Base-by-base conservation (phyloP, 2,888 invertebrate genomes). In the Hirtodrosophila alboralis region DNA sequence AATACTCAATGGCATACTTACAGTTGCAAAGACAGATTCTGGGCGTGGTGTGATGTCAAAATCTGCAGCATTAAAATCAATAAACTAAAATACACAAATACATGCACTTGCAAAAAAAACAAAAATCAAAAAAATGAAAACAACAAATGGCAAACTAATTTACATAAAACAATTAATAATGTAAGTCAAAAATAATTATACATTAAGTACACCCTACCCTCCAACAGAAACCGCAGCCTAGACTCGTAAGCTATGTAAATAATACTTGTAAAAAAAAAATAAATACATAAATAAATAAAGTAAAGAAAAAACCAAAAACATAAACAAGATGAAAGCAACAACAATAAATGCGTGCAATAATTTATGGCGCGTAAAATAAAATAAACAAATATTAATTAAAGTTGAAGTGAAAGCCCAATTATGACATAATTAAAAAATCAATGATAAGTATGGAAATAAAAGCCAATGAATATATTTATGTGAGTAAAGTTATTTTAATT, bases 181-280 rank as follows among this genome's bases (percentile, higher is more conserved):
- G 30, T 84, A 86, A 81, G 84, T 52, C 73, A 71, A 54, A 81
- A 77, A 75, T 59, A 71, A 70, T 83, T 72, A 79, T 63, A 58
- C 44, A 64, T 61, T 83, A 83, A 83, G 81, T 85, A 85, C 84
- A 83, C 76, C 75, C 85, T 85, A 83, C 81, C 81, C 83, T 83
- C 85, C 81, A 83, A 78, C 47, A 23, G 36, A 12, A 61, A 59
- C 73, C 48, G 76, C 85, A 72, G 76, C 79, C 65, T 83, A 83
- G 81, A 48, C 34, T 54, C 30, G 63, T 83, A 83, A 83, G 81
- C 57, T 61, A 69, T 83, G 81, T 83, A 83, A 85, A 83, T 83
- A 83, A 76, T 76, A 76, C 54, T 70, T 85, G 81, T 83, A 83
- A 85, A 81, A 65, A 65, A 16, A 43, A 18, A 47, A 16, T 12